Conservation (phyloP, 2,113 vertebrate genomes). For the Podocnemis expansa region DNA sequence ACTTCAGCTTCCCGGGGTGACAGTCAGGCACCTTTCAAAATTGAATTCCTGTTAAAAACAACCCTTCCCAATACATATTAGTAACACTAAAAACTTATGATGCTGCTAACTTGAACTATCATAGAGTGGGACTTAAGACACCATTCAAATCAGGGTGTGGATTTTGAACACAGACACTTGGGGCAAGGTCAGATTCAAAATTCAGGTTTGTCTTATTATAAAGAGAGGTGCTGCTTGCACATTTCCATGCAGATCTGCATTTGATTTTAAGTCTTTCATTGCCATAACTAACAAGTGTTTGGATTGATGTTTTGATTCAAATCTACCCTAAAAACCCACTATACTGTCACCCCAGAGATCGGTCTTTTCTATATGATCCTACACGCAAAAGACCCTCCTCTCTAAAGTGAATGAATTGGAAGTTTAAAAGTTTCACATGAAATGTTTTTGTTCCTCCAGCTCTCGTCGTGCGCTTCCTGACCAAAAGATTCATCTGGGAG, state of each 20-base stretch:
- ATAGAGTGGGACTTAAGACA: neutral
- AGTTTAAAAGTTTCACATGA: neutral
- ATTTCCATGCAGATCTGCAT: neutral
- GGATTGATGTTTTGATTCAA: neutral
- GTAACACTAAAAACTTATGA: neutral
- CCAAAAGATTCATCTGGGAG: conserved; percentile 98
- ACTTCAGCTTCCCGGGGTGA: neutral
- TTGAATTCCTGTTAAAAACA: neutral
- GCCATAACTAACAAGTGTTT: neutral
- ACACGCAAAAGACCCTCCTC: neutral
- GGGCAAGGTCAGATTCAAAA: neutral
- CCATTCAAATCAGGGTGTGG: neutral
- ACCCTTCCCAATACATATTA: neutral
- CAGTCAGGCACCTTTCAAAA: neutral
- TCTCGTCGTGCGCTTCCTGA: conserved; percentile 96
- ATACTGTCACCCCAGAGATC: neutral
- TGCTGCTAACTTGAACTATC: neutral
- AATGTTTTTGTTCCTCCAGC: conserved; percentile 76
- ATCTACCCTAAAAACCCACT: neutral
- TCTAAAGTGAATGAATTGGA: neutral
- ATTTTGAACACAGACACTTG: neutral
- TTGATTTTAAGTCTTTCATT: neutral
- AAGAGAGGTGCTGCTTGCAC: neutral
- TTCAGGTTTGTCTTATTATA: neutral
- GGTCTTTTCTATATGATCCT: neutral